Evolutionary conservation across 2,888 invertebrate species (phyloP).

Genomic region (Biston stratarius): DNA sequence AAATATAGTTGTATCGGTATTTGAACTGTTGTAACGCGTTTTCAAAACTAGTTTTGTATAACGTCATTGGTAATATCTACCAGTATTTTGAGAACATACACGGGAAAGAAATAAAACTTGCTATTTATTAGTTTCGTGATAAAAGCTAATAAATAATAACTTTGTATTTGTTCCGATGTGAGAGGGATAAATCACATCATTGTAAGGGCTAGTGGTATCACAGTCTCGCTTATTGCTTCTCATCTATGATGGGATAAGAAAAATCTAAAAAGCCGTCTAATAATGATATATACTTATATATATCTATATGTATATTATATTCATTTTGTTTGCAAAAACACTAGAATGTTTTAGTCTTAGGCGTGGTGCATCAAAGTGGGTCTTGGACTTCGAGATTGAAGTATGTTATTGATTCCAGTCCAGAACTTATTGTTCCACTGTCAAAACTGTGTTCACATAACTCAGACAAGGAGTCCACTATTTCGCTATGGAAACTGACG

Average conservation of each 20-base stretch:
- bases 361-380: no score
- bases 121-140: slow-evolving; percentile 28
- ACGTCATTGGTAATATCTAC: neutral
- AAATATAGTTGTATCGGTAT: no score
- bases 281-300: neutral
- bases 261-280: neutral
- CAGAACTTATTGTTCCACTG: no score
- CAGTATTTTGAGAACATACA: slow-evolving; percentile 7
- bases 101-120: slow-evolving; percentile 10
- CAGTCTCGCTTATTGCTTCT: slow-evolving; percentile 4
- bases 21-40: no score
- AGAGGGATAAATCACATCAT: slow-evolving; percentile 19
- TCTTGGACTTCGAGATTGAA: no score
- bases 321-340: no score
- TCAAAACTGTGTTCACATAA: no score
- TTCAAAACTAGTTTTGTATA: neutral
- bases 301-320: no score
- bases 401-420: no score
- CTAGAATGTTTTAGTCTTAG: no score
- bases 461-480: no score
- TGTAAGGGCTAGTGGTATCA: slow-evolving; percentile 7
- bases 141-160: slow-evolving; percentile 29
- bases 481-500: no score
- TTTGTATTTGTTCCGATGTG: slow-evolving; percentile 22
- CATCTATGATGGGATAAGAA: neutral